phyloP scores from a whole-genome alignment of 2,888 invertebrate genomes.

The Macrosoma leucophasiata region DNA sequence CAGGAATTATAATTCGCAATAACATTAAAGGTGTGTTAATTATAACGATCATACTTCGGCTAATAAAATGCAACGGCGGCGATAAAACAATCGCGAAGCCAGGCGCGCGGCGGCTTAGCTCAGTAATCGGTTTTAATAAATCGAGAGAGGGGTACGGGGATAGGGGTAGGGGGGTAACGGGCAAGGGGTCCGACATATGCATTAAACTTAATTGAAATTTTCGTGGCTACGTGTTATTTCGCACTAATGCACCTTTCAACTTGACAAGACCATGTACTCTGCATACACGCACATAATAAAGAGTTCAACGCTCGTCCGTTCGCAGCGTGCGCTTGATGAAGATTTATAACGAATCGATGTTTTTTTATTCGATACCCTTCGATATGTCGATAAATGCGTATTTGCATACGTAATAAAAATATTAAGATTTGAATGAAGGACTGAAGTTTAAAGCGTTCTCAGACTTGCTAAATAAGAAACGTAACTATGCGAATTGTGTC shows the following conservation, averaged over 20 bases:
- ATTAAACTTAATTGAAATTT: slow-evolving; percentile 69
- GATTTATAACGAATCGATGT: slow-evolving; percentile 31
- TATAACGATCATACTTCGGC: slow-evolving; percentile 39
- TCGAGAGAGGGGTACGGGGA: slow-evolving; percentile 33
- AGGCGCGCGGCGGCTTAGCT: slow-evolving; percentile 43
- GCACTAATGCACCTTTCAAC: slow-evolving; percentile 62
- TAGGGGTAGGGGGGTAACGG: slow-evolving; percentile 24
- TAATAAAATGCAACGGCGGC: slow-evolving; percentile 44
- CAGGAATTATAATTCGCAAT: too few relatives aligned
- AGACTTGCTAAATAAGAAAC: too few relatives aligned
- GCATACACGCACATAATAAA: slow-evolving; percentile 31
- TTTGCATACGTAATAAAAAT: too few relatives aligned
- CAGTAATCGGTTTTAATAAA: slow-evolving; percentile 56
- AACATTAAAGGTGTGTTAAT: slow-evolving; percentile 29
- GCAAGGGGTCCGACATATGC: slow-evolving; percentile 45
- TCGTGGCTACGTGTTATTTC: slow-evolving; percentile 62
- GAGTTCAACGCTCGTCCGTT: slow-evolving; percentile 39
- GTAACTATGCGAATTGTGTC: too few relatives aligned
- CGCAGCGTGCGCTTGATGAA: slow-evolving; percentile 34
- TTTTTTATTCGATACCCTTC: too few relatives aligned
- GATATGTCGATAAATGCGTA: too few relatives aligned
- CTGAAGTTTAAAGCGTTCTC: too few relatives aligned
- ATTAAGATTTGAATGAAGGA: too few relatives aligned
- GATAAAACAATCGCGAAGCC: slow-evolving; percentile 50
- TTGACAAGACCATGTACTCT: slow-evolving; percentile 36